Evolutionary conservation across 2,888 invertebrate genomes (phyloP).

Genomic region (Erebia palarica): DNA sequence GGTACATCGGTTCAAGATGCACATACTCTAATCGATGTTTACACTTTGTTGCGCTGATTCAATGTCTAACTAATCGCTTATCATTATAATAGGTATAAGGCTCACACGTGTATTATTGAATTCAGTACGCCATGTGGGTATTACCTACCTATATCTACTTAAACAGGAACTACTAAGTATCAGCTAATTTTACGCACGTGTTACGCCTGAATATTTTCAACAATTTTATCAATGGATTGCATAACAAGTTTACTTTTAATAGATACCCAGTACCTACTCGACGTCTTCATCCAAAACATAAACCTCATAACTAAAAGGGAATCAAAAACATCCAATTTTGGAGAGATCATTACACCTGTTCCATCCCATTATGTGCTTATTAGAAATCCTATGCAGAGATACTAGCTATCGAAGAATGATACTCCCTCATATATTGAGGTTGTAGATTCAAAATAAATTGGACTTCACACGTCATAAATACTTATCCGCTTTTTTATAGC

Average conservation of each 20-base stretch:
- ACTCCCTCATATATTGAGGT: neutral
- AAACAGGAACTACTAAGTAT: neutral
- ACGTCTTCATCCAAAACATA: neutral
- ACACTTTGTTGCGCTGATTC: slow-evolving; percentile 4
- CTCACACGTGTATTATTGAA: neutral
- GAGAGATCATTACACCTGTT: neutral
- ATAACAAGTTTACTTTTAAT: neutral
- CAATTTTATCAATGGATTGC: neutral
- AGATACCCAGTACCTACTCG: neutral
- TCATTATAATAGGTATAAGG: neutral
- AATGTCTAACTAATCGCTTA: neutral
- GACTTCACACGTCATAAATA: neutral
- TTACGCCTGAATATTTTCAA: neutral
- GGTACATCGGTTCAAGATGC: slow-evolving; percentile 64
- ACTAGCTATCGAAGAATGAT: neutral
- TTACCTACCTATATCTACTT: neutral
- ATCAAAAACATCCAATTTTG: neutral
- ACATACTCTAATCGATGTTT: slow-evolving; percentile 35
- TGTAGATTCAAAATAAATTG: neutral
- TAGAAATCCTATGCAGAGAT: neutral
- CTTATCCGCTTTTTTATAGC: slow-evolving; percentile 1
- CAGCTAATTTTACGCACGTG: neutral
- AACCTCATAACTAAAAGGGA: neutral
- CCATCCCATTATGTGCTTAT: neutral
- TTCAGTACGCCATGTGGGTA: neutral